Evolutionary conservation across 2,888 invertebrate genomes (phyloP).

Genomic region (Steinernema scapterisci): DNA sequence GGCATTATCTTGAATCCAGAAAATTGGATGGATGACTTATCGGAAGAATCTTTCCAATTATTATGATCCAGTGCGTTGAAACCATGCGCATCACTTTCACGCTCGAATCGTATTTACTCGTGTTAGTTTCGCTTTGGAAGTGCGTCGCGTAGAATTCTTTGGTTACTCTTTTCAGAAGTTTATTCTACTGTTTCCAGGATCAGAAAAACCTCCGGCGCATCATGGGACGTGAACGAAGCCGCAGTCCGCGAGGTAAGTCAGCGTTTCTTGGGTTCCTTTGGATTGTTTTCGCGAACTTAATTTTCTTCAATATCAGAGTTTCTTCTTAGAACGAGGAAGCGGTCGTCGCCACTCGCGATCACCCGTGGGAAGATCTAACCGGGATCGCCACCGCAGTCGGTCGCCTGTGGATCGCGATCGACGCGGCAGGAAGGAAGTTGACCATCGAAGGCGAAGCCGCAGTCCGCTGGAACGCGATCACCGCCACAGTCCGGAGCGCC

Average conservation of each 20-base stretch:
- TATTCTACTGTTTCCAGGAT: too few relatives aligned
- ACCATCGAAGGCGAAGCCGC: neutral
- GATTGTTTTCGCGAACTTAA: neutral
- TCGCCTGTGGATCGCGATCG: neutral
- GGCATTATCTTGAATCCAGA: too few relatives aligned
- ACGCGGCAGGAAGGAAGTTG: neutral
- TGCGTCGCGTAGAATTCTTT: too few relatives aligned
- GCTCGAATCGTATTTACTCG: too few relatives aligned
- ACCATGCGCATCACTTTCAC: too few relatives aligned
- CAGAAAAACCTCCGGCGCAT: neutral
- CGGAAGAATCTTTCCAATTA: too few relatives aligned
- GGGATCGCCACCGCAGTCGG: neutral
- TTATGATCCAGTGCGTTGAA: too few relatives aligned
- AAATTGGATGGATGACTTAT: too few relatives aligned
- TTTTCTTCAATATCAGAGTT: neutral
- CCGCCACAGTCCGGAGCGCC: neutral
- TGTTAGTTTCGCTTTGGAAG: too few relatives aligned
- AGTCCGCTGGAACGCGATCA: neutral
- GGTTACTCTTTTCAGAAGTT: too few relatives aligned
- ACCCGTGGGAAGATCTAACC: neutral
- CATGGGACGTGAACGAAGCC: slow-evolving; percentile 1
- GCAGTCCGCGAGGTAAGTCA: slow-evolving; percentile 5
- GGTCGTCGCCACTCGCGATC: neutral
- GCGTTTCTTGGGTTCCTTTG: neutral
- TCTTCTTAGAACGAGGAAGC: neutral